Evolutionary conservation across 1,140 invertebrate genomes (phyloP), one percentile per base, ranked within the genome.

Genomic region (Oncopodura yosiiana): DNA sequence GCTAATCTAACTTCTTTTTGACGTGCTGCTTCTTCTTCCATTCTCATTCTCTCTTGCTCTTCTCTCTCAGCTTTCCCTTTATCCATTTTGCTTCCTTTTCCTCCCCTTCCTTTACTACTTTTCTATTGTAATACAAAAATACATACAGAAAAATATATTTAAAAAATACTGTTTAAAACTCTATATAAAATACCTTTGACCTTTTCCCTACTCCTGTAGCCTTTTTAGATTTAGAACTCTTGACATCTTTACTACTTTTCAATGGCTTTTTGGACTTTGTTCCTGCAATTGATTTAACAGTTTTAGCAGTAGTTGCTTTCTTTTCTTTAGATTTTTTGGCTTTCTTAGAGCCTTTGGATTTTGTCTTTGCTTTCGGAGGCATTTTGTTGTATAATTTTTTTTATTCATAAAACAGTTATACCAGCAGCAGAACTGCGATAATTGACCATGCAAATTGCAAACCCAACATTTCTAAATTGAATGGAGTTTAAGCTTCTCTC

Each of bases 1-100:
- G n/a, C n/a, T n/a, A n/a, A n/a, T 14, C 49, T 50, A 21, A 19
- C 9, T 49, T 61, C 49, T 24, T 44, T 50, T 21, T 61, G 19
- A 8, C 32, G 37, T 12, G 37, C 50, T 0, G 32, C 37, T 29
- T 36, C 49, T 18, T 41, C 36, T n/a, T 26, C 34, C 1, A 50
- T 48, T n/a, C n/a, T n/a, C n/a, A n/a, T n/a, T n/a, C n/a, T n/a
- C n/a, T n/a, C n/a, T n/a, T n/a, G n/a, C n/a, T n/a, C n/a, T n/a
- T n/a, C n/a, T n/a, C n/a, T n/a, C n/a, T n/a, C n/a, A n/a, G n/a
- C 24, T 60, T 46, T 14, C 34, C 12, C 23, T 51, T 18, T 14
- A 39, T 2, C 16, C 39, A 11, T 43, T 59, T 53, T 21, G n/a
- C 37, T 29, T 61, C 59, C 16, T 42, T 38, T n/a, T 49, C 16